Evolutionary conservation across 2,888 invertebrate genomes (phyloP).

Genomic region (Colletes collaris): DNA sequence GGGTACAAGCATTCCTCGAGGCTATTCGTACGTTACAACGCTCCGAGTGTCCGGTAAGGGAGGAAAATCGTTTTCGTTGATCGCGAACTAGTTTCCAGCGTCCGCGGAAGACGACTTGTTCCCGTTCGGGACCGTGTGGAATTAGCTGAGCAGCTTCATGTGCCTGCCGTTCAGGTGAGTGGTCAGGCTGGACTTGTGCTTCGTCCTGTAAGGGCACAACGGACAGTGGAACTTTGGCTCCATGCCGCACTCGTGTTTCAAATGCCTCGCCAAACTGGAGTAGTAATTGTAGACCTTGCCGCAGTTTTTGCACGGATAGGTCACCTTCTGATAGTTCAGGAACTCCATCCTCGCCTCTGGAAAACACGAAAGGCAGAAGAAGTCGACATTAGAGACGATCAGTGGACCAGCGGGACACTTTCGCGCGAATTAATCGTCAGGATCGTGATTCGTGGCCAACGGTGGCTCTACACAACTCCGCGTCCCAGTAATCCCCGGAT

Average conservation of each 20-base stretch:
- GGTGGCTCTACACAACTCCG: too few relatives aligned
- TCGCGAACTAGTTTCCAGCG: slow-evolving; percentile 43
- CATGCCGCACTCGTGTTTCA: slow-evolving; percentile 84
- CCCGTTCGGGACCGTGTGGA: slow-evolving; percentile 70
- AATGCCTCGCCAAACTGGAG: slow-evolving; percentile 81
- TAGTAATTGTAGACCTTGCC: slow-evolving; percentile 83
- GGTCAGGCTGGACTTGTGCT: slow-evolving; percentile 80
- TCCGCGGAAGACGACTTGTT: slow-evolving; percentile 62
- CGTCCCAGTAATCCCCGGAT: too few relatives aligned
- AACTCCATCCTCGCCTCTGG: slow-evolving; percentile 70
- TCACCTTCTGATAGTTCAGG: slow-evolving; percentile 70
- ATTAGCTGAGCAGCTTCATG: slow-evolving; percentile 75
- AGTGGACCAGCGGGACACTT: slow-evolving; percentile 25
- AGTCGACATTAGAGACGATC: slow-evolving; percentile 50
- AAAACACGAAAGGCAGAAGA: slow-evolving; percentile 65
- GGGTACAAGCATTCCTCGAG: not conserved
- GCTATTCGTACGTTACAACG: too few relatives aligned
- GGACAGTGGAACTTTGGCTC: slow-evolving; percentile 84
- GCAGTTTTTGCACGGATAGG: slow-evolving; percentile 82
- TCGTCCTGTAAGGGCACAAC: slow-evolving; percentile 82
- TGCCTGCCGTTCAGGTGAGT: slow-evolving; percentile 80
- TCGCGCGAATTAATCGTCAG: not conserved
- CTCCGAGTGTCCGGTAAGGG: too few relatives aligned
- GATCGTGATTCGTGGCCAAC: not conserved
- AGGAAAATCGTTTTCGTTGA: not conserved